Percentiles rank a stretch among this genome's conserved stretches.
These are phyloP conservation scores for human DNA, from an alignment of 2,113 vertebrate genomes.

Conservation along the genomic window DNA sequence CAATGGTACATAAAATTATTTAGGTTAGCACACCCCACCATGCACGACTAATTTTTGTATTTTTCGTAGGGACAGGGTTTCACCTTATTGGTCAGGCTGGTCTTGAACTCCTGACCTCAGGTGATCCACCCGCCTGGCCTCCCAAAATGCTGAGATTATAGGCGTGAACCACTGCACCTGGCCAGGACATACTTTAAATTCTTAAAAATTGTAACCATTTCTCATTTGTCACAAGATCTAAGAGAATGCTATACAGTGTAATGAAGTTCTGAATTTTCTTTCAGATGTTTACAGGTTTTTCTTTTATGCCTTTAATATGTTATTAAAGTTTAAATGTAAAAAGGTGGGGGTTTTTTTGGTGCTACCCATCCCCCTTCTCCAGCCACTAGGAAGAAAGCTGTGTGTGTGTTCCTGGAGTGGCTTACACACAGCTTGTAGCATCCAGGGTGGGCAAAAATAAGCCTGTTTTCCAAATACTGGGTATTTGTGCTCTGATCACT, in stretches of 20 bases:
- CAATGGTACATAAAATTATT: background rate
- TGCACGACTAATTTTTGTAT: no score
- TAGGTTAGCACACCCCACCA: background rate
- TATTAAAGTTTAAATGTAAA: background rate
- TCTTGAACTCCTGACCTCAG: no score
- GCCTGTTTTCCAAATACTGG: background rate
- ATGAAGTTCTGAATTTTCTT: slow-evolving; percentile 39
- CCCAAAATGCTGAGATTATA: no score
- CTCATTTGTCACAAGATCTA: background rate
- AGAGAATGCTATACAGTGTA: background rate
- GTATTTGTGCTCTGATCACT: background rate
- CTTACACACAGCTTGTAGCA: background rate
- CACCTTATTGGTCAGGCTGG: no score
- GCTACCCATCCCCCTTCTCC: background rate
- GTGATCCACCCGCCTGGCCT: no score
- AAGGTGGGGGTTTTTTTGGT: background rate
- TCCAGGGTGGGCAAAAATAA: background rate
- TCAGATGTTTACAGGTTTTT: background rate
- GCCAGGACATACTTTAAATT: background rate
- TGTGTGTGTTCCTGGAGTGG: background rate
- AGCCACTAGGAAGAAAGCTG: background rate
- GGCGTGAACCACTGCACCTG: no score
- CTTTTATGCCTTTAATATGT: slow-evolving; percentile 8
- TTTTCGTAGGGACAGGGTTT: no score
- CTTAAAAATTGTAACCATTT: background rate